These are phyloP conservation scores for Arrhamphus sclerolepis DNA, from an alignment of 2,797 vertebrate species.

Conservation along the genomic window DNA sequence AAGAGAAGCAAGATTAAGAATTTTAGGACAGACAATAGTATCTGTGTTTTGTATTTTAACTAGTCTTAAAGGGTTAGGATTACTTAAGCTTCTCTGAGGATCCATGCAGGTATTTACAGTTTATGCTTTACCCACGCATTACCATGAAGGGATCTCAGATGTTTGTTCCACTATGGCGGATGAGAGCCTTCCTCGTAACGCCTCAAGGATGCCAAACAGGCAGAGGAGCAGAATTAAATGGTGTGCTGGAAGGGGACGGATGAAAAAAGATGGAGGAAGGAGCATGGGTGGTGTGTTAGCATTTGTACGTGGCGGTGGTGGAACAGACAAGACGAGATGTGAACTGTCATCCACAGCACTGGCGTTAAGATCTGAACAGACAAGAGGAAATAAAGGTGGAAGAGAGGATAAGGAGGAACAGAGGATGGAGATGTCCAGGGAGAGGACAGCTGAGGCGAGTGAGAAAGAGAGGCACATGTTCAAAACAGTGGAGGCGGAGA, in stretches of 20 bases:
- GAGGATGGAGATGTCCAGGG: slow-evolving; percentile 43
- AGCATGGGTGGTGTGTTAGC: slow-evolving; percentile 13
- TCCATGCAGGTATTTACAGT: slow-evolving; percentile 6
- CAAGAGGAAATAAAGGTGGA: slow-evolving; percentile 5
- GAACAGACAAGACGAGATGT: slow-evolving; percentile 48
- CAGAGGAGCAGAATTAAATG: slow-evolving; percentile 35
- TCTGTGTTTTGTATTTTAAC: slow-evolving; percentile 23
- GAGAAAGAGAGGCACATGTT: slow-evolving; percentile 35
- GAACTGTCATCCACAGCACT: slow-evolving; percentile 44
- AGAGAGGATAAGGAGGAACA: slow-evolving; percentile 1
- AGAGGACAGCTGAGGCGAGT: slow-evolving; percentile 34
- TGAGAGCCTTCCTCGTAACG: slow-evolving; percentile 25
- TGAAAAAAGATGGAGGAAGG: slow-evolving; percentile 7
- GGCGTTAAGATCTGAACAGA: slow-evolving; percentile 39
- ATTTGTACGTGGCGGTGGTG: background rate
- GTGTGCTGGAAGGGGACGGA: slow-evolving; percentile 7
- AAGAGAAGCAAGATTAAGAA: background rate
- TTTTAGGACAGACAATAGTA: no score
- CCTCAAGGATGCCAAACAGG: slow-evolving; percentile 39
- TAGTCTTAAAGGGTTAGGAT: slow-evolving; percentile 12
- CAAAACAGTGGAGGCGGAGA: slow-evolving; percentile 29
- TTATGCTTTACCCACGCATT: background rate
- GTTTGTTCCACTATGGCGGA: slow-evolving; percentile 37
- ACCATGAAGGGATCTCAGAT: slow-evolving; percentile 37
- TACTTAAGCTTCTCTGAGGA: slow-evolving; percentile 14